Evolutionary conservation across 2,888 invertebrate species (phyloP).

Genomic region (Euzetes globulus): DNA sequence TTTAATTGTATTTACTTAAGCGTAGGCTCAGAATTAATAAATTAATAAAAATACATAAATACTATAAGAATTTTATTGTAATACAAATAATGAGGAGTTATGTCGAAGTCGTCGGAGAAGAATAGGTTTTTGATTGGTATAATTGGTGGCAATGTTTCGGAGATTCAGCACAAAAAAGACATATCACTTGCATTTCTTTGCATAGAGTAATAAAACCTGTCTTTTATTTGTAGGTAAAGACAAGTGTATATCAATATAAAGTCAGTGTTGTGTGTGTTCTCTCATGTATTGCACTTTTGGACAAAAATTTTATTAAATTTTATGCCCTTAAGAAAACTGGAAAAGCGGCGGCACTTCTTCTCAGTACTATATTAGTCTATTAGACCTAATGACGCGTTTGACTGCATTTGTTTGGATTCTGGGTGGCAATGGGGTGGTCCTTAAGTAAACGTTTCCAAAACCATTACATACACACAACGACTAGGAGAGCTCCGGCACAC

Average conservation of each 20-base stretch:
- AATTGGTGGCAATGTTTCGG: background rate
- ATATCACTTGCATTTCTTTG: background rate
- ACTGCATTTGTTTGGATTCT: conserved; percentile 5
- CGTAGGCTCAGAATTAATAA: no score
- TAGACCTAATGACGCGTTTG: conserved; percentile 3
- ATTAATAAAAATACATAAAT: no score
- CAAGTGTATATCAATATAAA: background rate
- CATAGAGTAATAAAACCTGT: conserved; percentile 5
- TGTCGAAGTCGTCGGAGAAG: no score
- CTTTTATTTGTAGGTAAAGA: conserved; percentile 16
- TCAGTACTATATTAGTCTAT: background rate
- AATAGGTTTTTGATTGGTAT: background rate
- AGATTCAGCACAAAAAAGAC: background rate
- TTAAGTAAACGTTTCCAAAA: background rate
- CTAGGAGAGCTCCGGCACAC: no score
- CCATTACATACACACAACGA: background rate
- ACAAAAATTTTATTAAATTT: background rate
- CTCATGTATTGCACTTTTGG: background rate
- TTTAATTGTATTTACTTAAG: no score
- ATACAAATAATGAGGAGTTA: no score
- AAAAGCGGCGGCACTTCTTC: background rate
- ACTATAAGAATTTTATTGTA: no score
- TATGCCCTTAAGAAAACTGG: background rate
- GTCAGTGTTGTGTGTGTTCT: background rate
- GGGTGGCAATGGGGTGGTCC: conserved; percentile 11